Base-by-base conservation (phyloP, 92 coral and sea anemone genomes). In the Ricordea florida region DNA sequence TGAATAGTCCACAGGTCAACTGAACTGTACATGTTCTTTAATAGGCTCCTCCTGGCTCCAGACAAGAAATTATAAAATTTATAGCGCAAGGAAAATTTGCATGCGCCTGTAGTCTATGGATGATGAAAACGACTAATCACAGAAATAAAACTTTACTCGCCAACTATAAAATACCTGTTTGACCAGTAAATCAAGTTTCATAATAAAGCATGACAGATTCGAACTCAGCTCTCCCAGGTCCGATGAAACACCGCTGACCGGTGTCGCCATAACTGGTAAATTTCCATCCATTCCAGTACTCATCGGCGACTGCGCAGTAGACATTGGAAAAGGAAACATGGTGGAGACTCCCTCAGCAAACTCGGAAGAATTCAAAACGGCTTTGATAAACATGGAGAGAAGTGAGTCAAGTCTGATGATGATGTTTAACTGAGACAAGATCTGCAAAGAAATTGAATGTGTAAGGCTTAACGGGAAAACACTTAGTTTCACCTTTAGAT, bases 101-200 rank as follows among this genome's bases (percentile, higher is more conserved):
- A 21, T 13, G 13, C 17, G 13, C 5, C 51, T 50, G 27, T 6
- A 50, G 14, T 18, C 13, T 50, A 50, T 18, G 11, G 26, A 50
- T 9, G 29, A 18, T 21, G 1, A 21, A 24, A 13, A n/a, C n/a
- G n/a, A n/a, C n/a, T n/a, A n/a, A n/a, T n/a, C n/a, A n/a, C n/a
- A n/a, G n/a, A n/a, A n/a, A n/a, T n/a, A n/a, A n/a, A n/a, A n/a
- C n/a, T n/a, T n/a, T n/a, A n/a, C n/a, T n/a, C n/a, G n/a, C n/a
- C n/a, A n/a, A n/a, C n/a, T n/a, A n/a, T n/a, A 0, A 10, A 45
- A 27, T 49, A 96, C 99, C 92, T 96, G 99, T 78, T 92, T 96
- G n/a, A 90, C 99, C 69, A 96, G 76, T 75, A 96, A 83, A 66
- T 96, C 99, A 49, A 96, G 59, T 93, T 91, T 90, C 85, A 96